A percentile compares a stretch with the other conserved stretches of the same genome.
These are phyloP conservation scores for Typhlomys cinereus DNA, from an alignment of 2,113 vertebrate genomes.

Conservation along the genomic window DNA sequence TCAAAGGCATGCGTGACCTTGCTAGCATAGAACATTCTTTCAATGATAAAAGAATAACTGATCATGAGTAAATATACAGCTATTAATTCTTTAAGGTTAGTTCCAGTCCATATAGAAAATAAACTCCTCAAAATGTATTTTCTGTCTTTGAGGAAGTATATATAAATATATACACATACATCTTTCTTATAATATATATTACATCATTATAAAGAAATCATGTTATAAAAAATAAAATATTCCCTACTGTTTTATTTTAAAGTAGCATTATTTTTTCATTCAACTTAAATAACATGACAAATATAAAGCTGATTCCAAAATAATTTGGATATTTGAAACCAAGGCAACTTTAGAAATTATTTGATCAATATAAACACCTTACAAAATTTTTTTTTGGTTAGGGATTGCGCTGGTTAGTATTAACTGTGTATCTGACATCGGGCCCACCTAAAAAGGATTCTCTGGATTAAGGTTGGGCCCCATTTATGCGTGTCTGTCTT, in stretches of 20 bases:
- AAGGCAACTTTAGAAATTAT: not conserved
- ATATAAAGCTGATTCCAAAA: not conserved
- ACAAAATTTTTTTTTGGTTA: not conserved
- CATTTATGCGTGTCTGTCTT: too few species aligned
- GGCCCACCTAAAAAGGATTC: too few species aligned
- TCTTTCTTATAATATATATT: not conserved
- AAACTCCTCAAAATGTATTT: not conserved
- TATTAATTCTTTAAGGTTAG: not conserved
- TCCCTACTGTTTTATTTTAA: constrained; percentile 3
- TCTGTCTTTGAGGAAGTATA: not conserved
- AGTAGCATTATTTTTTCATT: not conserved
- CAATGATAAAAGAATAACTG: not conserved
- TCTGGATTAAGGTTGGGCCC: too few species aligned
- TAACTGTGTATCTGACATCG: too few species aligned
- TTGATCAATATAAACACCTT: not conserved
- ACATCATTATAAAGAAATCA: not conserved
- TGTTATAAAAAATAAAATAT: too few species aligned
- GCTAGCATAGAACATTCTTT: not conserved
- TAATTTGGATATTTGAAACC: not conserved
- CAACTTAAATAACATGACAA: not conserved
- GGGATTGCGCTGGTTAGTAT: too few species aligned
- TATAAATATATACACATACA: not conserved
- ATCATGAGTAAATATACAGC: not conserved
- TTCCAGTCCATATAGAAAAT: constrained; percentile 13
- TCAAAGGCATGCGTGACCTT: not conserved